Base-by-base conservation (phyloP, 2,888 invertebrate species). In the Sialis lutaria region DNA sequence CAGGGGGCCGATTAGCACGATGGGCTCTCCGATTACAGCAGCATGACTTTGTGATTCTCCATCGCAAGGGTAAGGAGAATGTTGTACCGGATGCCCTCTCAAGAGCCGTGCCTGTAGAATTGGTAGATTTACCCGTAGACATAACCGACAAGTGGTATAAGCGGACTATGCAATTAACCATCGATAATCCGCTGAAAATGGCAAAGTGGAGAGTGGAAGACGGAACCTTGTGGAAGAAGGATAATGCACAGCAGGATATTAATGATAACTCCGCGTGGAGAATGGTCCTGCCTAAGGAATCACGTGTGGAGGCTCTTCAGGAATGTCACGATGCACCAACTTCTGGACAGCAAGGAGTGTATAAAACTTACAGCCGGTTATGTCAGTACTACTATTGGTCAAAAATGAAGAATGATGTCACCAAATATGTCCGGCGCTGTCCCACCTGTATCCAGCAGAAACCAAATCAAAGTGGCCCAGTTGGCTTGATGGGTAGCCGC, bases 341-440 rank as follows among this genome's bases (percentile, higher is more conserved):
- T 4, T 46, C 53, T 0, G 56, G 50, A 6, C 55, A 56, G 33
- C 43, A 50, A 2, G 53, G 55, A 0, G 46, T 49, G 1, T 47
- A 49, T 1, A 55, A 54, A 32, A 54, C 55, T 0, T 51, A 43
- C 6, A 37, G 44, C 1, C 42, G 55, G 5, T 32, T 51, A 6
- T 7, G 42, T 1, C 3, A 44, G 9, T 32, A 35, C 6, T 55
- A 50, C 35, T 57, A 50, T 40, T 57, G 55, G 57, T 55, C 56
- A 4, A 32, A 48, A n/a, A 52, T 55, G 51, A 40, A 44, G 30
- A 6, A 41, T 5, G 54, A 55, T 33, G 42, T 55, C 1, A 49
- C 46, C 1, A 44, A 40, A 0, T 55, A 48, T 33, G 53, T 56
- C 0, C 30, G 47, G 3, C 30, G n/a, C 3, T 56, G 55, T 37